A percentile compares a stretch with the other conserved stretches of the same genome.
Conservation (phyloP, 2,888 invertebrate species). For the Danaus chrysippus region DNA sequence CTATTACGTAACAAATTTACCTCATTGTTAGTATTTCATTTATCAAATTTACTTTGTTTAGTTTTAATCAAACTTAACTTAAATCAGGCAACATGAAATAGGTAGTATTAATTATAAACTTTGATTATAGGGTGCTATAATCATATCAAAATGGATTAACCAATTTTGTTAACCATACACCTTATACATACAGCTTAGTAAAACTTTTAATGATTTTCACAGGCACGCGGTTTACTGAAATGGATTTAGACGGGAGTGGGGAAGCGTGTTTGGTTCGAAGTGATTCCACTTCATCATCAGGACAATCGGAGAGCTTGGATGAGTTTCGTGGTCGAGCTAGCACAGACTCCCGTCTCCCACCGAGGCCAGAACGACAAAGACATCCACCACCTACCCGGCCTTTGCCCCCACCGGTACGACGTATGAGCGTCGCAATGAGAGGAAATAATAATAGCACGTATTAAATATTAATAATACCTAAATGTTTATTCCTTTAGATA, state of each 20-base stretch:
- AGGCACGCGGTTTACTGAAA: slow-evolving; percentile 82
- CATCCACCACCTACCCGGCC: slow-evolving; percentile 62
- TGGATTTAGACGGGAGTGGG: slow-evolving; percentile 80
- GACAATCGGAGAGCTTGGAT: slow-evolving; percentile 37
- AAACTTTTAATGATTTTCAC: slow-evolving; percentile 25
- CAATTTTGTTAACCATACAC: no score
- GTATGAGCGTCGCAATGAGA: slow-evolving; percentile 89
- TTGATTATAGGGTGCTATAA: no score
- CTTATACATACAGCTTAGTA: no score
- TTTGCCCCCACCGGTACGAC: slow-evolving; percentile 77
- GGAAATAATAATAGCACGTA: slow-evolving; percentile 80
- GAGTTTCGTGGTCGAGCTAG: slow-evolving; percentile 87
- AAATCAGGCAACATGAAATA: no score
- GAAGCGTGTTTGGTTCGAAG: slow-evolving; percentile 63
- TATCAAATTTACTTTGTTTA: no score
- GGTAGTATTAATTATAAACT: no score
- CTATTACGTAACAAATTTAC: no score
- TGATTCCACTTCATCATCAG: slow-evolving; percentile 63
- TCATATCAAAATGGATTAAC: no score
- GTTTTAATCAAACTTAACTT: no score
- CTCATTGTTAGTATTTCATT: no score
- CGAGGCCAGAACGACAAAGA: slow-evolving; percentile 80
- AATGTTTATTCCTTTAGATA: no score
- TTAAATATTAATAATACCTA: slow-evolving; percentile 32
- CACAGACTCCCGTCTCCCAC: slow-evolving; percentile 81